Base-by-base conservation (phyloP, 2,888 invertebrate species). In the Boloria euphrosyne region DNA sequence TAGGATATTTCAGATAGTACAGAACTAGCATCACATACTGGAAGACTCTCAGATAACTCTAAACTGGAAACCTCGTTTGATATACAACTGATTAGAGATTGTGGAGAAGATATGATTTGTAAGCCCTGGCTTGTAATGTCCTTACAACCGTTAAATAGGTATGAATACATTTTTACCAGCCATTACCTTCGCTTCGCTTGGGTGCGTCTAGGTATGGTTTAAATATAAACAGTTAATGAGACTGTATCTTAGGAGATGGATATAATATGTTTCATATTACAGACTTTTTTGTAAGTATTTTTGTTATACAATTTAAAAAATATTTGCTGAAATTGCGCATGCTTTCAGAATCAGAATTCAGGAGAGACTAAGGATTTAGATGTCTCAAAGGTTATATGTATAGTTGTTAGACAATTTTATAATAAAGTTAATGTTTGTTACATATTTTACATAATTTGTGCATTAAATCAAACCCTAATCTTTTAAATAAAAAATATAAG, bases 81-180 rank as follows among this genome's bases (percentile, higher is more conserved):
- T 0, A 85, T 91, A 10, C 90, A 90, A 54, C 69, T 92, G 52
- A 85, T 92, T 0, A 84, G 89, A 52, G 93, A 92, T 64, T 94
- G 94, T 73, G 94, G 93, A 0, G 83, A 87, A 14, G 93, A 93
- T 67, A 80, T 92, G 49, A 84, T 92, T 61, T 93, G 94, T 75
- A 86, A 82, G 10, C 93, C 94, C 0, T 86, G 90, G 78, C 77
- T 94, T 4, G 76, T 77, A 1, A 79, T 94, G 77, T 77, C 75
- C 0, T 74, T 92, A 18, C 75, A 85, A 57, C 67, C 86, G 58
- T 69, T 89, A 66, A 77, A 81, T 58, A 79, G 80, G 92, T 89
- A 76, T 75, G 82, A 54, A 51, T 22, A n/a, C 6, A 22, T 7
- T 52, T n/a, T 44, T 22, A 18, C 46, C 10, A 47, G n/a, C 14